Conservation (phyloP, 2,888 invertebrate genomes). For the Macrophya annulata region DNA sequence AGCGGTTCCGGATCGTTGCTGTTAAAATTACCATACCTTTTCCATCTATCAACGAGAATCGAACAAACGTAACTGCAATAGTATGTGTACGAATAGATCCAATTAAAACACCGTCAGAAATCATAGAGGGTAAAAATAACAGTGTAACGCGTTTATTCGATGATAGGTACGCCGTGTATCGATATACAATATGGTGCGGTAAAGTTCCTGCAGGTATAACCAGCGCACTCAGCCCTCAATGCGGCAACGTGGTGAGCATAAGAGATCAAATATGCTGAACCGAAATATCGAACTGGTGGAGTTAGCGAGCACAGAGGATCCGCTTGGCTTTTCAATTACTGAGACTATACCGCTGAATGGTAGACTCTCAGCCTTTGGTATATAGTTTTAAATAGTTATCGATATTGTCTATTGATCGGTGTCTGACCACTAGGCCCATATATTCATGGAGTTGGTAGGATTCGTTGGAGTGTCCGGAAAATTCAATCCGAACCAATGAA, state of each 20-base stretch:
- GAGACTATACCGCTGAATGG: not conserved
- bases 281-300: not conserved
- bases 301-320: not conserved
- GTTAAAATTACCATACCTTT: not conserved
- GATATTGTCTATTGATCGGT: constrained; percentile 15
- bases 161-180: not conserved
- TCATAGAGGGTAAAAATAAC: no score
- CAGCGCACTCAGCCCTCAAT: not conserved
- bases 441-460: not conserved
- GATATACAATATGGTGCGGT: no score
- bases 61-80: not conserved
- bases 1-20: no score
- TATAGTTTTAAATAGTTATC: constrained; percentile 17
- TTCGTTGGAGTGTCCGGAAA: not conserved
- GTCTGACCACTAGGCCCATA: not conserved
- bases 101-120: not conserved
- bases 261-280: not conserved
- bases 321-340: constrained; percentile 31
- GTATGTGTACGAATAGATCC: not conserved
- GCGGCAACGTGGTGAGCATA: not conserved
- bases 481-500: constrained; percentile 2
- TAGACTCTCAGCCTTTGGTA: not conserved
- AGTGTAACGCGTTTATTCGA: not conserved
- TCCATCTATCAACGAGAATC: not conserved
- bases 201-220: not conserved